Base-by-base conservation (phyloP, 35 echinoderm and acorn worm genomes). In the Diadema setosum region DNA sequence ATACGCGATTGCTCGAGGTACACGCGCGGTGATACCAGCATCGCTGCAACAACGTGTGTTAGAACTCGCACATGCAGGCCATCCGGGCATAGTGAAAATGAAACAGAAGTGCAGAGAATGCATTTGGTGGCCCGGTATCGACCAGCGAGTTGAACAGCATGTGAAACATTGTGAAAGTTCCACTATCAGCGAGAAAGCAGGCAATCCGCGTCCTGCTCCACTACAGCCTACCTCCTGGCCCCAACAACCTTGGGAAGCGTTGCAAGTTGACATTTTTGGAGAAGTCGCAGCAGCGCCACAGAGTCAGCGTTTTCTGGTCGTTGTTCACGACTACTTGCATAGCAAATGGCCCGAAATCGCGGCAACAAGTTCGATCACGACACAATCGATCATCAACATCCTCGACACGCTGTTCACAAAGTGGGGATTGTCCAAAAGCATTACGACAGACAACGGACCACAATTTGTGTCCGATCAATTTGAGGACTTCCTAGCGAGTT, bases 401-500 rank as follows among this genome's bases (percentile, higher is more conserved):
- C 48, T 52, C n/a, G 48, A 52, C 48, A 52, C 9, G 48, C 9
- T 52, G n/a, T 52, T 52, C n/a, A 52, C 48, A n/a, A 52, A 52
- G 48, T 52, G 48, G 48, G 48, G 48, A 9, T n/a, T 52, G 9
- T n/a, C 48, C 9, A n/a, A 52, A n/a, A 11, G 9, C 48, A 52
- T 52, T 52, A 52, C 48, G 9, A 52, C 83, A 27, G 83, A 85
- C 56, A 85, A 85, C 40, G 83, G 83, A 5, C 83, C 83, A 5
- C 52, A 61, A 25, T 64, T 64, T 58, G 55, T 20, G 7, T 85
- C 83, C 5, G n/a, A 85, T 20, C 14, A 17, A 20, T 85, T 85
- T 36, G 83, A 31, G 18, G 20, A 56, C 15, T 52, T 52, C 48
- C 48, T 52, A 9, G n/a, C 9, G 9, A n/a, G n/a, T 52, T 11